These are phyloP conservation scores for Pogonus chalceus DNA, from an alignment of 1,140 invertebrate genomes.

Conservation along the genomic window DNA sequence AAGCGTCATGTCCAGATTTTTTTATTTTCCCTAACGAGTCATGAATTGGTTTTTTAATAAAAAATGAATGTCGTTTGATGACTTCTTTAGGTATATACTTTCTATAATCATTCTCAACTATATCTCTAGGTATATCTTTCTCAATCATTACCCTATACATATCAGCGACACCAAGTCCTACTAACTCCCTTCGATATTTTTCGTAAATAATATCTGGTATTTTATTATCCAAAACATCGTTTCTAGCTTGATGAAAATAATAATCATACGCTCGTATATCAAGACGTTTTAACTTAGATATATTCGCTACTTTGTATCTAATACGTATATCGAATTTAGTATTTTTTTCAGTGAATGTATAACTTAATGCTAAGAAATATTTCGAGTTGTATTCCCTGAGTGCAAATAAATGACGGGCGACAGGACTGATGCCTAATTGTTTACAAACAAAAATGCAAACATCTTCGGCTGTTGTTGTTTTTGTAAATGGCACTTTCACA, in stretches of 20 bases:
- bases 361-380: slow-evolving; percentile 51
- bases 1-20: slow-evolving; percentile 46
- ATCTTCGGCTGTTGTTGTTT: slow-evolving; percentile 49
- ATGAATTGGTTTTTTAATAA: slow-evolving; percentile 63
- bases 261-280: slow-evolving; percentile 71
- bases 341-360: slow-evolving; percentile 40
- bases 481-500: slow-evolving; percentile 29
- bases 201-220: slow-evolving; percentile 68
- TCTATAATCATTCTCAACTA: slow-evolving; percentile 64
- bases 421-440: slow-evolving; percentile 56
- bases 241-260: slow-evolving; percentile 72
- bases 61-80: slow-evolving; percentile 58
- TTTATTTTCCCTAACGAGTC: slow-evolving; percentile 52
- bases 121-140: slow-evolving; percentile 48
- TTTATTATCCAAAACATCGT: slow-evolving; percentile 67
- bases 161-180: slow-evolving; percentile 74
- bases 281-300: slow-evolving; percentile 51
- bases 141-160: slow-evolving; percentile 74
- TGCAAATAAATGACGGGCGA: slow-evolving; percentile 67
- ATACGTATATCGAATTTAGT: slow-evolving; percentile 61
- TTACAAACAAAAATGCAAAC: slow-evolving; percentile 60
- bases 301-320: slow-evolving; percentile 58
- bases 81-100: slow-evolving; percentile 71
- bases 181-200: slow-evolving; percentile 58
- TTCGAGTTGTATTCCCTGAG: slow-evolving; percentile 49